Conservation (phyloP, 2,797 vertebrate genomes). For the Lemur catta region DNA sequence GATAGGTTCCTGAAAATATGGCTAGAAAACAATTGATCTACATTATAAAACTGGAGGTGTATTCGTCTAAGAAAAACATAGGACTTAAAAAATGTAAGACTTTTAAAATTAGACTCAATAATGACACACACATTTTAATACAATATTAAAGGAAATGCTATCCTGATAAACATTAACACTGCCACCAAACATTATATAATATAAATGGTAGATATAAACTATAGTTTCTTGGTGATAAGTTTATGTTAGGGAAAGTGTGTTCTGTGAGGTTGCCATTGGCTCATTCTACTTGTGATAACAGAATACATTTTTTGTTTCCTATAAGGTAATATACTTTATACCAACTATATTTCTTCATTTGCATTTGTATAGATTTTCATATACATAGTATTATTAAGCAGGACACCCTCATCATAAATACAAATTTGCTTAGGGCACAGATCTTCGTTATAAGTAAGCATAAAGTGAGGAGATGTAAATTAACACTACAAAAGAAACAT, state of each 20-base stretch:
- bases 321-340: neutral
- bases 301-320: neutral
- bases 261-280: neutral
- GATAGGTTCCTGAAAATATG: constrained; percentile 12
- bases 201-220: neutral
- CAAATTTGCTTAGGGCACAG: neutral
- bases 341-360: neutral
- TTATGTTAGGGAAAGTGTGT: neutral
- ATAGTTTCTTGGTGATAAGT: neutral
- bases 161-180: constrained; percentile 32
- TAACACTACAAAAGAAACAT: constrained; percentile 4
- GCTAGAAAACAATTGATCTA: neutral
- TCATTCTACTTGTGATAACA: neutral
- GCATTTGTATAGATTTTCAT: constrained; percentile 27
- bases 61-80: neutral
- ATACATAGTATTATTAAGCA: constrained; percentile 34
- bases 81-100: neutral
- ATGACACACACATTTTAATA: neutral
- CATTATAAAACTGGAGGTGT: neutral
- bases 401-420: neutral
- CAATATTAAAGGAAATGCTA: constrained; percentile 37
- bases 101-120: neutral
- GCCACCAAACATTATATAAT: neutral
- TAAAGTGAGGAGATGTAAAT: neutral
- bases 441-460: constrained; percentile 15